These are phyloP conservation scores for Thunnus maccoyii DNA, from an alignment of 2,113 vertebrate species.

Conservation along the genomic window DNA sequence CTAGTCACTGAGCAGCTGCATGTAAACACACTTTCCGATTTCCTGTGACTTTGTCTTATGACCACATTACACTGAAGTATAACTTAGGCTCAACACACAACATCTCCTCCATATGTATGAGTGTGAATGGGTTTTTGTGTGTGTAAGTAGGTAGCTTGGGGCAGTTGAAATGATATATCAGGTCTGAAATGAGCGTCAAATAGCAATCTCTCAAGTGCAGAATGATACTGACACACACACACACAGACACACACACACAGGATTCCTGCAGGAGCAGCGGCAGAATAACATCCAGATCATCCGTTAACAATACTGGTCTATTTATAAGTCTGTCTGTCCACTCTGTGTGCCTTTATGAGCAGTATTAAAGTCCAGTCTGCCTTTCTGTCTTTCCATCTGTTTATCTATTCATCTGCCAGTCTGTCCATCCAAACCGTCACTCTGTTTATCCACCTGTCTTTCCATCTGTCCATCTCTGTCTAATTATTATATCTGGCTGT, in stretches of 20 bases:
- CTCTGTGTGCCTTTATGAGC: conserved; percentile 51
- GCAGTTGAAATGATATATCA: conserved; percentile 4
- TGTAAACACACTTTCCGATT: not conserved
- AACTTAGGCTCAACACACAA: too few species aligned
- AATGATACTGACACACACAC: not conserved
- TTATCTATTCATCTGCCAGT: conserved; percentile 52
- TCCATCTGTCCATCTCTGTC: conserved; percentile 65
- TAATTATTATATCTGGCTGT: conserved; percentile 52
- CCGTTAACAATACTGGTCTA: not conserved
- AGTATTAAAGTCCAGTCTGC: conserved; percentile 41
- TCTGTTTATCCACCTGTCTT: conserved; percentile 70
- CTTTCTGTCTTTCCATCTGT: conserved; percentile 64
- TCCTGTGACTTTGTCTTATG: not conserved
- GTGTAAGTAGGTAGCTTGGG: not conserved
- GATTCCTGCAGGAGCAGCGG: too few species aligned
- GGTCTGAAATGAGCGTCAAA: conserved; percentile 40
- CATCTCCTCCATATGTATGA: not conserved
- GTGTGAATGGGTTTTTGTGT: conserved; percentile 2
- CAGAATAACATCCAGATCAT: not conserved
- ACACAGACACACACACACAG: not conserved
- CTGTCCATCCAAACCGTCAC: conserved; percentile 47
- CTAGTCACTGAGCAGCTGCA: not conserved
- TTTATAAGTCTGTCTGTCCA: conserved; percentile 45
- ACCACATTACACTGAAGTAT: too few species aligned
- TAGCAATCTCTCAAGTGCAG: not conserved